Conservation (phyloP, 2,888 invertebrate species). For the Phaonia tiefii region DNA sequence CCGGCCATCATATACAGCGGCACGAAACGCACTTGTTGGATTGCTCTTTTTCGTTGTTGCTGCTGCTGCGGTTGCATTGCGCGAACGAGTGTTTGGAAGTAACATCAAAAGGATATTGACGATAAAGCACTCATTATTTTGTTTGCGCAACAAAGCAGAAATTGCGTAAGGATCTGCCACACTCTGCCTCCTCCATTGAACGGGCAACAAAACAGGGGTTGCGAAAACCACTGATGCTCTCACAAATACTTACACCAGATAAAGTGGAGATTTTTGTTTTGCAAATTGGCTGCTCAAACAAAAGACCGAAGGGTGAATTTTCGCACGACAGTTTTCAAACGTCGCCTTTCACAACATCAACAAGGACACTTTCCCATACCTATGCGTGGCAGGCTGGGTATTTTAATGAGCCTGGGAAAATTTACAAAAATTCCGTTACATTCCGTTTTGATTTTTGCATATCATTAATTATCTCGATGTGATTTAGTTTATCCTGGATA, state of each 20-base stretch:
- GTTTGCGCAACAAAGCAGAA: conserved; percentile 66
- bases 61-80: conserved; percentile 12
- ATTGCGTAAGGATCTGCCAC: conserved; percentile 65
- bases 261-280: conserved; percentile 27
- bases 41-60: conserved; percentile 1
- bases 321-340: conserved; percentile 61
- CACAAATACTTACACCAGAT: conserved; percentile 16
- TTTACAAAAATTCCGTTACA: conserved; percentile 64
- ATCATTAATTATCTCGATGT: neutral
- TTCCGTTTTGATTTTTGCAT: conserved; percentile 33
- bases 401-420: conserved; percentile 62
- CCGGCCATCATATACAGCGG: conserved; percentile 19
- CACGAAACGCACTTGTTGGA: conserved; percentile 58
- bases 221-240: conserved; percentile 4
- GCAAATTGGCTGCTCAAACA: conserved; percentile 63
- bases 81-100: neutral
- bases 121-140: conserved; percentile 61
- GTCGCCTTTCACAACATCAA: neutral
- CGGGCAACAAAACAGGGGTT: conserved; percentile 8
- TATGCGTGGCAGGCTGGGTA: conserved; percentile 10
- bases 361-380: neutral
- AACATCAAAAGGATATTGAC: conserved; percentile 56
- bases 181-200: conserved; percentile 1
- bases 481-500: conserved; percentile 1
- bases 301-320: conserved; percentile 61